Evolutionary conservation across 2,113 vertebrate genomes (phyloP).

Genomic region (Rhineura floridana): DNA sequence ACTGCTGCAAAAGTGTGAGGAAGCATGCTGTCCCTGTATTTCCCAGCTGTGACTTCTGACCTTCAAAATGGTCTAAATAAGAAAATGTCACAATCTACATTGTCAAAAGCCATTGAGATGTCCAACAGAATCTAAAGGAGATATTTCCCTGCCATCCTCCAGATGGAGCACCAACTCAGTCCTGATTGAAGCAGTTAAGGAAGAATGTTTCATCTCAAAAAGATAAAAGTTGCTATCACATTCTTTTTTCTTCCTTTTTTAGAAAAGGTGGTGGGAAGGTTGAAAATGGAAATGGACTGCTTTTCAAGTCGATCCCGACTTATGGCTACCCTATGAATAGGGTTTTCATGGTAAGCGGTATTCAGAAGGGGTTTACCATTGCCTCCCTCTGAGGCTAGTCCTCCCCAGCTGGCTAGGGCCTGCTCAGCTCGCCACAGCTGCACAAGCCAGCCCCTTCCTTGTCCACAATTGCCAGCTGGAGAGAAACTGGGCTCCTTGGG

Average conservation of each 20-base stretch:
- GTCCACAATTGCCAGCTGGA: too few relatives aligned
- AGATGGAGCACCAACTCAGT: neutral
- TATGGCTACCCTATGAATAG: too few relatives aligned
- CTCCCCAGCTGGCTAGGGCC: too few relatives aligned
- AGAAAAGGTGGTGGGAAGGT: neutral
- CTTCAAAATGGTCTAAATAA: neutral
- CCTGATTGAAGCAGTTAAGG: neutral
- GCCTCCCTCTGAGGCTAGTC: too few relatives aligned
- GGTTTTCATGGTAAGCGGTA: too few relatives aligned
- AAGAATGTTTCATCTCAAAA: neutral
- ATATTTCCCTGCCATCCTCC: neutral
- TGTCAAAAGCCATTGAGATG: neutral
- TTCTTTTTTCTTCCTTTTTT: neutral
- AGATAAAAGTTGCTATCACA: neutral
- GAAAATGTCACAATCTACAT: neutral
- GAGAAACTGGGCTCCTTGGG: too few relatives aligned
- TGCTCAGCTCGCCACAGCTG: too few relatives aligned
- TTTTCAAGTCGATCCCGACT: too few relatives aligned
- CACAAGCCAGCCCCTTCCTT: too few relatives aligned
- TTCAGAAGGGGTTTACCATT: too few relatives aligned
- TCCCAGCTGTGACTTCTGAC: neutral
- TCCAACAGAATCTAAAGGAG: neutral
- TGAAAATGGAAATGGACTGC: too few relatives aligned
- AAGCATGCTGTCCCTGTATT: neutral
- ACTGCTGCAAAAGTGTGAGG: neutral